Conservation (phyloP, 2,113 vertebrate species). For the Dipodomys spectabilis region DNA sequence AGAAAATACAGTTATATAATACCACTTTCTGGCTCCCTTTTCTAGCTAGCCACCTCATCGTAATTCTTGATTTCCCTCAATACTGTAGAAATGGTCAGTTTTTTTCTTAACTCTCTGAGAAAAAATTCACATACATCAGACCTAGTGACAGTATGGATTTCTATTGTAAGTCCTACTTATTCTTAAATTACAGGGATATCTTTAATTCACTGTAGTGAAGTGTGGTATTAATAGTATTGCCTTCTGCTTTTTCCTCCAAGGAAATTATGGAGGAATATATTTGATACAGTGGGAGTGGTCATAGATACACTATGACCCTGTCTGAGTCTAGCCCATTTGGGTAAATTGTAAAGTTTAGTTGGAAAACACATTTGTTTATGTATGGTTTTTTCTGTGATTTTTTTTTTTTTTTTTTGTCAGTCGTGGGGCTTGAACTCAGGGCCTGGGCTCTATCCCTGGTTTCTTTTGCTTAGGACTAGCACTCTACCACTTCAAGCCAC, state of each 20-base stretch:
- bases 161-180: conserved; percentile 34
- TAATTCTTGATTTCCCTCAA: neutral
- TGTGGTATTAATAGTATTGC: conserved; percentile 9
- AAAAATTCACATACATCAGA: neutral
- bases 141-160: neutral
- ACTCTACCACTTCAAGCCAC: too few relatives aligned
- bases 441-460: rapidly evolving
- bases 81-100: neutral
- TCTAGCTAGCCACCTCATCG: neutral
- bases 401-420: too few relatives aligned
- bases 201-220: neutral
- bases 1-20: neutral
- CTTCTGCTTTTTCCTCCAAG: conserved; percentile 15
- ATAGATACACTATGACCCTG: neutral
- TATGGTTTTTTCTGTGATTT: neutral
- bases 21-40: neutral
- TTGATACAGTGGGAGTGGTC: neutral
- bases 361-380: neutral
- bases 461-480: too few relatives aligned
- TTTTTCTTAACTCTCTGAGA: neutral
- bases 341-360: conserved; percentile 29
- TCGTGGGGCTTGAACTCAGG: too few relatives aligned
- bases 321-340: neutral
- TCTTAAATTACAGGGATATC: conserved; percentile 36
- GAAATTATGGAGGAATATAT: conserved; percentile 36